Conservation (phyloP, 64 coral and sea anemone genomes). For the Actinia tenebrosa region DNA sequence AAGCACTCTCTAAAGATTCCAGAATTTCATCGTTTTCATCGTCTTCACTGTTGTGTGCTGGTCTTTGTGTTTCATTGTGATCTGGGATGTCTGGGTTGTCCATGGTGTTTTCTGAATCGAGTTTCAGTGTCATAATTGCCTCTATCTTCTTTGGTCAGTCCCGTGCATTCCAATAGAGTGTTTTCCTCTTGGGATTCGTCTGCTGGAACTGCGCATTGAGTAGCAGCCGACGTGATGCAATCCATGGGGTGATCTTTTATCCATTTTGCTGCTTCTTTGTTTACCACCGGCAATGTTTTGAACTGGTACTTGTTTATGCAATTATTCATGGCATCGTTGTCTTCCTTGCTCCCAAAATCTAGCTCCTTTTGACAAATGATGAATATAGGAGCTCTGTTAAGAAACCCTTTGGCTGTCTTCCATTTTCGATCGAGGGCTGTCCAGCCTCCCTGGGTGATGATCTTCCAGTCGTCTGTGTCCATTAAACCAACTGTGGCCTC, state of each 20-base stretch:
- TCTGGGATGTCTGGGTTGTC: background rate
- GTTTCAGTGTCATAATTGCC: background rate
- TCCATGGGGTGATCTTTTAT: conserved; percentile 22
- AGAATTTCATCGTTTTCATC: background rate
- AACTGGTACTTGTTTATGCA: conserved; percentile 13
- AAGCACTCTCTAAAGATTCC: background rate
- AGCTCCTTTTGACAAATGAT: conserved; percentile 23
- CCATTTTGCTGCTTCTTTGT: conserved; percentile 14
- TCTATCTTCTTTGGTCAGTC: background rate
- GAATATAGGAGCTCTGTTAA: background rate
- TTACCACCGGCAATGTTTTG: background rate
- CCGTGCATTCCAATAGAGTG: background rate
- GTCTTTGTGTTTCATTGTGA: too few species aligned
- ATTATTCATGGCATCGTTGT: conserved; percentile 25
- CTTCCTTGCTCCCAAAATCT: conserved; percentile 2
- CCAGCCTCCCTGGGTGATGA: background rate
- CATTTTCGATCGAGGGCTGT: conserved; percentile 40
- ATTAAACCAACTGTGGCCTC: too few species aligned
- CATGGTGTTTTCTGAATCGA: background rate
- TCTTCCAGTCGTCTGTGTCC: too few species aligned
- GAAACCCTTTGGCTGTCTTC: conserved; percentile 11
- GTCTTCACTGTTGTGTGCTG: background rate
- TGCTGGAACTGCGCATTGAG: background rate
- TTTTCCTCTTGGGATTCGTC: background rate
- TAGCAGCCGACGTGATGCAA: conserved; percentile 32